A percentile compares a stretch with the other conserved stretches of the same genome.
Conservation (phyloP, 37 sponge, comb jelly and placozoan genomes). For the Diacarnus erythraeanus region DNA sequence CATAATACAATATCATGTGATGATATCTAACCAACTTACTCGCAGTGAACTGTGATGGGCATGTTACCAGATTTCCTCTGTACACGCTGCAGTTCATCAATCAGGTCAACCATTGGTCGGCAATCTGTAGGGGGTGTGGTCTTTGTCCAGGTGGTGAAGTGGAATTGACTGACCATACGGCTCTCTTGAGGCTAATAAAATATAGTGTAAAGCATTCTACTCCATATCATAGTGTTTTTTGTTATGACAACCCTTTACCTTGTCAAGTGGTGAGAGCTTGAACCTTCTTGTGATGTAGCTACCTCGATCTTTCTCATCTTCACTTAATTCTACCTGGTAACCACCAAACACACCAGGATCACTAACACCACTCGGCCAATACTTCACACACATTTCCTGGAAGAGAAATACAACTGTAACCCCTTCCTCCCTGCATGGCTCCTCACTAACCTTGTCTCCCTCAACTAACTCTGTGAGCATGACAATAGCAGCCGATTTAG, state of each 20-base stretch:
- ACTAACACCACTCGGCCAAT: constrained; percentile 66
- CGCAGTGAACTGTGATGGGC: constrained; percentile 90
- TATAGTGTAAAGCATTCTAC: background rate
- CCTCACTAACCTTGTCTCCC: constrained; percentile 37
- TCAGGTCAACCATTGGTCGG: constrained; percentile 72
- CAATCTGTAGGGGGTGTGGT: constrained; percentile 50
- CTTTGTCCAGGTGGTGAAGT: constrained; percentile 77
- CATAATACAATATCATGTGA: too few species aligned
- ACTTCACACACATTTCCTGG: constrained; percentile 73
- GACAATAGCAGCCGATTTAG: constrained; percentile 64
- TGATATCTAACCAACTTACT: constrained; percentile 49
- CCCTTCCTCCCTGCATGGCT: background rate
- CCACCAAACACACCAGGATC: constrained; percentile 51
- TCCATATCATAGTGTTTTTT: background rate
- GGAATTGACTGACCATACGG: constrained; percentile 89
- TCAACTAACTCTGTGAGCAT: constrained; percentile 71
- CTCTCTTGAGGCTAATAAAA: constrained; percentile 67
- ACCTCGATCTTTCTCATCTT: constrained; percentile 35
- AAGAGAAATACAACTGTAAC: background rate
- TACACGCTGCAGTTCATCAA: constrained; percentile 73
- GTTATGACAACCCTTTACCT: constrained; percentile 21
- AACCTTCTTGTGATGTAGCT: constrained; percentile 71
- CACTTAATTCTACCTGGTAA: constrained; percentile 41
- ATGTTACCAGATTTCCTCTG: constrained; percentile 86
- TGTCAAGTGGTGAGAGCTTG: constrained; percentile 64